These are phyloP conservation scores for Drosophila mulleri DNA, from an alignment of 2,888 invertebrate genomes.

Conservation along the genomic window DNA sequence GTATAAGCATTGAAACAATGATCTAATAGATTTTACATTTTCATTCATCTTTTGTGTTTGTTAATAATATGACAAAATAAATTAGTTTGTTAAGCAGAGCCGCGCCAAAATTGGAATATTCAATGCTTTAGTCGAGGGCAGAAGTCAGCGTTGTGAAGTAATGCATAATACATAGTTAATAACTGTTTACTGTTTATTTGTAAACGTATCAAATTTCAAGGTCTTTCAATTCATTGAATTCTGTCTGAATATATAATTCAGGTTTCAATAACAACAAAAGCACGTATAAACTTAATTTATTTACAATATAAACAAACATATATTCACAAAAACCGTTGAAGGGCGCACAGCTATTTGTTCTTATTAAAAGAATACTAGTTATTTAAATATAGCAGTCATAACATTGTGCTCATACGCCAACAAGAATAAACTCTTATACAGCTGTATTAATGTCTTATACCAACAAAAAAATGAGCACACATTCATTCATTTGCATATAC, in stretches of 20 bases:
- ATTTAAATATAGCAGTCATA: neutral
- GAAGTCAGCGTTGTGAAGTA: neutral
- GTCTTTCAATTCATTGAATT: neutral
- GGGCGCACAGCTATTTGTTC: neutral
- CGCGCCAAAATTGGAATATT: neutral
- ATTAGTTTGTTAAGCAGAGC: neutral
- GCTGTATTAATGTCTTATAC: neutral
- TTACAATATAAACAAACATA: neutral
- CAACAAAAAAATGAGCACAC: neutral
- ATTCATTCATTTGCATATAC: neutral
- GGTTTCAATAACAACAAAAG: neutral
- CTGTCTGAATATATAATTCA: neutral
- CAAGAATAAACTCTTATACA: neutral
- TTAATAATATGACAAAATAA: neutral
- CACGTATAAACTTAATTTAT: neutral
- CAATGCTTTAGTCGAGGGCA: neutral
- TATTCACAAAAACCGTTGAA: neutral
- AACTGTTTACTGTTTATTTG: neutral
- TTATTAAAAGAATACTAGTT: neutral
- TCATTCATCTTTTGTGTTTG: constrained; percentile 1
- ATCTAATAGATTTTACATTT: neutral
- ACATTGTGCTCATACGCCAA: neutral
- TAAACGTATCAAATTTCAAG: neutral
- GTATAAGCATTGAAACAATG: neutral
- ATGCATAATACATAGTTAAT: neutral